These are phyloP conservation scores for Saguinus midas DNA, from an alignment of 2,113 vertebrate genomes.

Conservation along the genomic window DNA sequence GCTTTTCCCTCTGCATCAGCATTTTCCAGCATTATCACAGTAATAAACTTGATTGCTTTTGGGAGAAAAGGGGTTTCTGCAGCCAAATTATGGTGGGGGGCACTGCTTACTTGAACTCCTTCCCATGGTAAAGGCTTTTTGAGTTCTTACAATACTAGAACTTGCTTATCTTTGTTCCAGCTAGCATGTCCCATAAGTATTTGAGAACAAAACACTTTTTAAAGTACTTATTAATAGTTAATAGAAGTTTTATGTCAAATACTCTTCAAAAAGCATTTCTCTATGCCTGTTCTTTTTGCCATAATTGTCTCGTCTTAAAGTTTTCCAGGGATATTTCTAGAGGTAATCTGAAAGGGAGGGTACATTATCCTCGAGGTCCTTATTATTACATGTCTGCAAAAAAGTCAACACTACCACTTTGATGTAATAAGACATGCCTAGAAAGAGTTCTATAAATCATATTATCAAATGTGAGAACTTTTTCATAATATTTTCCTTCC, in stretches of 20 bases:
- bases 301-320: not conserved
- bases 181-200: not conserved
- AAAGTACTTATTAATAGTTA: not conserved
- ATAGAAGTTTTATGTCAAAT: not conserved
- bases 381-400: not conserved
- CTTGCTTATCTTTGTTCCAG: not conserved
- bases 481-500: not conserved
- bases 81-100: not conserved
- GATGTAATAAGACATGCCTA: not conserved
- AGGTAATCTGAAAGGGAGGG: not conserved
- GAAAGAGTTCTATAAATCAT: not conserved
- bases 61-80: not conserved
- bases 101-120: not conserved
- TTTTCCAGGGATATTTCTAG: not conserved
- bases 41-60: not conserved
- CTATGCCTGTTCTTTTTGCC: not conserved
- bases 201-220: not conserved
- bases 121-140: not conserved
- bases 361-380: not conserved
- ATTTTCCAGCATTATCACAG: not conserved
- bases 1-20: not conserved
- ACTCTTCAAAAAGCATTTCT: not conserved
- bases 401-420: not conserved
- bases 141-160: not conserved
- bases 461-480: not conserved